Evolutionary conservation across 1,140 invertebrate species (phyloP), one percentile per base, ranked within the genome.

Genomic region (Drosophila obscura): DNA sequence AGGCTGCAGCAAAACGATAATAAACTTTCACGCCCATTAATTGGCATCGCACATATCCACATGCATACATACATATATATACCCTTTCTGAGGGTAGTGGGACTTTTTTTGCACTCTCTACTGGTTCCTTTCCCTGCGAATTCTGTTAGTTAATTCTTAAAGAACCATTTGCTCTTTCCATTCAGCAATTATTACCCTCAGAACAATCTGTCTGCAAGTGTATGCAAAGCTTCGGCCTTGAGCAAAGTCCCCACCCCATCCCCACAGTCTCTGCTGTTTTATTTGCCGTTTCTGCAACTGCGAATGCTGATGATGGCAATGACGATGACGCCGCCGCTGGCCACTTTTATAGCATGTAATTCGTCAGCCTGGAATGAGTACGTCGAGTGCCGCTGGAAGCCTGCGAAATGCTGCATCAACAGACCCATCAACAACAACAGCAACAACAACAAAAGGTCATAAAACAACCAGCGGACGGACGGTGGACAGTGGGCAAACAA

Each of bases 21-120:
- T 88, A 83, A 88, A 88, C 83, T 88, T 88, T 88, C 83, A 88
- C 83, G 83, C 83, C 83, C 83, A 88, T 88, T 88, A 88, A 88
- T 88, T 88, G 83, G 76, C 79, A 73, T 82, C 71, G 83, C 83
- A 68, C 31, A 39, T 68, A 69, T 68, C 22, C 50, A 68, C 64
- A 56, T 15, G 16, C 28, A 67, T 6, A 0, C 2, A 56, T 7
- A 5, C 26, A 24, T 1, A 28, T 28, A 31, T 3, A 39, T 39
- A 39, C 35, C 35, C 35, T 39, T 39, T 13, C 35, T 2, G 35
- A 5, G 35, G 11, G 11, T 35, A 9, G 9, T 35, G 11, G 11
- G 35, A 13, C 4, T 4, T 13, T 2, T 39, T 39, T 28, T 7
- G 26, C 1, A 5, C 26, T 39, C 3, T 39, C 11, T 11, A 11